A percentile compares a stretch with the other conserved stretches of the same genome.
Conservation (phyloP, 2,797 vertebrate genomes). For the Neopelma chrysocephalum region DNA sequence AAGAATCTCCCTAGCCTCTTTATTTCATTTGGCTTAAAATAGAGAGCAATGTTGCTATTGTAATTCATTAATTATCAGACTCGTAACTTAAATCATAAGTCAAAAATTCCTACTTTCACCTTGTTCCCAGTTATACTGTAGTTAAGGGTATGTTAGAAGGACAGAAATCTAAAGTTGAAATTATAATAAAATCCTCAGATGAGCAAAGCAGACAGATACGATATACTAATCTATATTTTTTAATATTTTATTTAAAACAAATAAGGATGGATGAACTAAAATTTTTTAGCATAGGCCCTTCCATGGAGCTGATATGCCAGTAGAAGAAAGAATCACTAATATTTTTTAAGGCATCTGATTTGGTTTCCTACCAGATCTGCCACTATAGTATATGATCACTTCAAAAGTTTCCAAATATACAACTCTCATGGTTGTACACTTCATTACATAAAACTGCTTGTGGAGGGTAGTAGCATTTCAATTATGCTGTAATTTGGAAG, state of each 20-base stretch:
- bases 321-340: background rate
- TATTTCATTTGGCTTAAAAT: slow-evolving; percentile 17
- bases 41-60: background rate
- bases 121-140: background rate
- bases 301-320: background rate
- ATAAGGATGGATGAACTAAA: background rate
- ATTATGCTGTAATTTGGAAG: background rate
- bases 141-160: background rate
- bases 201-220: background rate
- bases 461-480: background rate
- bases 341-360: background rate
- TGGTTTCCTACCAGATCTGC: background rate
- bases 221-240: background rate
- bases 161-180: background rate
- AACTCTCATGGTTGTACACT: background rate
- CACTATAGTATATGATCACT: background rate
- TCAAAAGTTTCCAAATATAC: background rate
- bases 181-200: background rate
- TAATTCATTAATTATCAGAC: background rate
- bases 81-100: background rate
- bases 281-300: background rate
- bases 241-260: background rate
- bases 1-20: background rate
- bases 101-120: background rate
- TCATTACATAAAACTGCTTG: background rate